Conservation (phyloP, 1,140 invertebrate species). For the Phthorimaea operculella region DNA sequence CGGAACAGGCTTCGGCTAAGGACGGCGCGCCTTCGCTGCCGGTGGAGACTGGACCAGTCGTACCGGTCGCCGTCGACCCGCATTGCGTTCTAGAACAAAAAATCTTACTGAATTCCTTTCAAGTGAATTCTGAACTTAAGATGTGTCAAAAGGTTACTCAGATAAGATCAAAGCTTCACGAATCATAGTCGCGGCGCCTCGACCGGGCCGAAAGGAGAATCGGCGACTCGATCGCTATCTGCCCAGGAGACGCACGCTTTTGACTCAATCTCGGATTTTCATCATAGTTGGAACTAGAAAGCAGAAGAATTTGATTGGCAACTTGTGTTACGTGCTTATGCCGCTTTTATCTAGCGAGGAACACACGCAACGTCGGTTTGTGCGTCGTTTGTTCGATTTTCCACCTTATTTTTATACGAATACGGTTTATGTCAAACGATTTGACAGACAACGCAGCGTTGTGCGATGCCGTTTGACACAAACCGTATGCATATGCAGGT, state of each 20-base stretch:
- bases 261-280: conserved; percentile 60
- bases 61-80: conserved; percentile 51
- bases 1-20: conserved; percentile 89
- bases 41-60: conserved; percentile 15
- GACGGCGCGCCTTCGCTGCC: conserved; percentile 66
- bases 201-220: conserved; percentile 39
- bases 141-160: conserved; percentile 26
- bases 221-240: conserved; percentile 35
- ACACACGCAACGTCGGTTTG: too few relatives aligned
- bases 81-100: conserved; percentile 42
- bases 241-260: conserved; percentile 29
- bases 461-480: too few relatives aligned
- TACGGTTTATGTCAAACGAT: too few relatives aligned
- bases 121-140: neutral
- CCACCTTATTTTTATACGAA: too few relatives aligned
- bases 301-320: too few relatives aligned
- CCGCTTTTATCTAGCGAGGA: too few relatives aligned
- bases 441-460: too few relatives aligned
- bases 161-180: conserved; percentile 66
- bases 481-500: too few relatives aligned
- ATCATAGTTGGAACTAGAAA: conserved; percentile 26
- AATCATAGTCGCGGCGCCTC: conserved; percentile 50
- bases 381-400: too few relatives aligned
- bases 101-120: conserved; percentile 1
- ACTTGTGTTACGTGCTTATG: too few relatives aligned